phyloP scores from a whole-genome alignment of 2,113 vertebrate genomes.

The Hemichromis elongatus region DNA sequence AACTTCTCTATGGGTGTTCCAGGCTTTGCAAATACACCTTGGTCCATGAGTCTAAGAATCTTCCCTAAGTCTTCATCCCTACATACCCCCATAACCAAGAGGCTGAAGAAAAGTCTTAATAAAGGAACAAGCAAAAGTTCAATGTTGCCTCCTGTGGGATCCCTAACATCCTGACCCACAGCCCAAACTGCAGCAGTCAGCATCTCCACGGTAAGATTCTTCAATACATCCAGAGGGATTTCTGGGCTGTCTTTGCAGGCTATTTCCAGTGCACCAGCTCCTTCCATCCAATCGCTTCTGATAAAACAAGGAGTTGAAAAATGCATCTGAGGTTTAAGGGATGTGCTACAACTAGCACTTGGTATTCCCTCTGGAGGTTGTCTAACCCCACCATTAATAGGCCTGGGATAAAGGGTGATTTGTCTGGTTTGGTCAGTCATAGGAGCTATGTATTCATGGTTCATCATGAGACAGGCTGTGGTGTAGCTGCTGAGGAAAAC shows the following conservation, averaged over 20 bases:
- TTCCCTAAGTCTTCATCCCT: slow-evolving; percentile 81
- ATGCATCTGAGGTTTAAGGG: slow-evolving; percentile 81
- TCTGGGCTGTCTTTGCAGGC: slow-evolving; percentile 82
- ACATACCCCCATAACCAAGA: slow-evolving; percentile 88
- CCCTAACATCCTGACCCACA: slow-evolving; percentile 78
- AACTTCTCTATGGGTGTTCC: background rate
- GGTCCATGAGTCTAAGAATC: slow-evolving; percentile 82
- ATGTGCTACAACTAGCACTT: slow-evolving; percentile 78
- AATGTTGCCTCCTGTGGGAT: slow-evolving; percentile 87
- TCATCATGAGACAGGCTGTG: slow-evolving; percentile 86
- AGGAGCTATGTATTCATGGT: slow-evolving; percentile 91
- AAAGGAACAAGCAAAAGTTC: slow-evolving; percentile 90
- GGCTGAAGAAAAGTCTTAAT: slow-evolving; percentile 83
- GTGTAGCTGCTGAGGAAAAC: slow-evolving; percentile 84
- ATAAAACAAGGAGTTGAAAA: slow-evolving; percentile 86
- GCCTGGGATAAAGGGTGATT: slow-evolving; percentile 78
- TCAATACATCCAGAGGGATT: slow-evolving; percentile 84
- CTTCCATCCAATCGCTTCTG: slow-evolving; percentile 32
- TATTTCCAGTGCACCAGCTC: background rate
- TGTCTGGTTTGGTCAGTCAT: slow-evolving; percentile 85
- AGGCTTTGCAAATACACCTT: slow-evolving; percentile 74
- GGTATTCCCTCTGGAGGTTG: background rate
- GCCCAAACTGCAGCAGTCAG: slow-evolving; percentile 81
- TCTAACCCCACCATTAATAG: background rate
- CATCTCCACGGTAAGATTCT: slow-evolving; percentile 86